Evolutionary conservation across 2,797 vertebrate species (phyloP), one percentile per base, ranked within the genome.

Genomic region (Danio albolineatus): DNA sequence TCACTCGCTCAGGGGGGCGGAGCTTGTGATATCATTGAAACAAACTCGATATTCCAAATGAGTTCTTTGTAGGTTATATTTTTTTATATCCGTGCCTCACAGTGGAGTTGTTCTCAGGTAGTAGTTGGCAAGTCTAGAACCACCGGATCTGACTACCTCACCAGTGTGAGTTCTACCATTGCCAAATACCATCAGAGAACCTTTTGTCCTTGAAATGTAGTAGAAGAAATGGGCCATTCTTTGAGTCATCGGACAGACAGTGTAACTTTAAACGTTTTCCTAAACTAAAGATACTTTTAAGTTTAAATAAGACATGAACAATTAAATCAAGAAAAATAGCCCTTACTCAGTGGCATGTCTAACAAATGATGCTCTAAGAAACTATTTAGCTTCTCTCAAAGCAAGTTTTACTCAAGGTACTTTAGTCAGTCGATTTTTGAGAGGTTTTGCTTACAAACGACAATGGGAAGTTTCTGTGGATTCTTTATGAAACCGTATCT

Each of bases 121-220:
- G 90, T 98, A 98, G 97, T 99, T 99, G 98, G 98, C 97, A 99
- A 98, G 97, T 98, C 98, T 99, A 99, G 98, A 99, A 99, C 98
- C 98, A 98, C 98, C 97, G 98, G 97, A 97, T 97, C 96, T 95
- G 91, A 92, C 95, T 96, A 96, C 91, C 93, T 96, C 96, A 98
- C 97, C 98, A 98, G 98, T 98, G 98, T 98, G 98, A 99, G 98
- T 99, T 99, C 98, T 99, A 99, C 97, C 97, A 99, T 99, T 99
- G 98, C 98, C 98, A 98, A 98, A 99, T 89, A 95, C 91, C 93
- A 95, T 92, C 91, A 89, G 91, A 91, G 93, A 95, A 93, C 92
- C 77, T 83, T 81, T 44, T 70, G 60, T 78, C 62, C 82, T 43
- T 75, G 73, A 82, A 69, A 65, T n/a, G 43, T 10, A 51, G 28